Conservation (phyloP, 2,888 invertebrate genomes). For the Stegana nigrithorax region DNA sequence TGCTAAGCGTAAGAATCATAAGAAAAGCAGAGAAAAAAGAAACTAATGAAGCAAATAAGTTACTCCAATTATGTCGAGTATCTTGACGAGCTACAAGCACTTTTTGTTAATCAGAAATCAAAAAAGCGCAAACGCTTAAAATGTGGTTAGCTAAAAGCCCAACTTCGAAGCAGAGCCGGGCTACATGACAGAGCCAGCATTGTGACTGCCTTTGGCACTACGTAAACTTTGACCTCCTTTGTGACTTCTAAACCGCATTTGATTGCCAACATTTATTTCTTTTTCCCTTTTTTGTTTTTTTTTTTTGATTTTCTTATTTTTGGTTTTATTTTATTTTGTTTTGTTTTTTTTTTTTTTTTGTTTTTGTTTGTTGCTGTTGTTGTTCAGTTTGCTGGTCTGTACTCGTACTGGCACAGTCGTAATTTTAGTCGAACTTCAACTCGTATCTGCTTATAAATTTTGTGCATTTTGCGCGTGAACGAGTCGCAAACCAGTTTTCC, state of each 20-base stretch:
- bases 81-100: background rate
- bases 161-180: no score
- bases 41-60: no score
- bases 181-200: no score
- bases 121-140: no score
- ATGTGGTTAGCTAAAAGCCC: no score
- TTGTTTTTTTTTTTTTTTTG: slow-evolving; percentile 27
- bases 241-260: slow-evolving; percentile 50
- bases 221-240: slow-evolving; percentile 58
- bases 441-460: slow-evolving; percentile 28
- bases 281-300: slow-evolving; percentile 17
- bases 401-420: background rate
- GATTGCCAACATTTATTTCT: slow-evolving; percentile 53
- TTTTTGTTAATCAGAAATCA: background rate
- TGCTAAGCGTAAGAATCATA: no score
- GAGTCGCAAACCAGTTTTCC: slow-evolving; percentile 48
- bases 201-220: slow-evolving; percentile 26
- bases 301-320: slow-evolving; percentile 33
- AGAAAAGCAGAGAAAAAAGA: no score
- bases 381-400: background rate
- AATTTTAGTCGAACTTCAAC: no score
- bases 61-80: background rate
- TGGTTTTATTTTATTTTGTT: slow-evolving; percentile 26
- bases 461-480: slow-evolving; percentile 49
- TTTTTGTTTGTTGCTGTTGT: background rate